phyloP scores from a whole-genome alignment of 1,140 invertebrate species.

The Heliothis subflexa region DNA sequence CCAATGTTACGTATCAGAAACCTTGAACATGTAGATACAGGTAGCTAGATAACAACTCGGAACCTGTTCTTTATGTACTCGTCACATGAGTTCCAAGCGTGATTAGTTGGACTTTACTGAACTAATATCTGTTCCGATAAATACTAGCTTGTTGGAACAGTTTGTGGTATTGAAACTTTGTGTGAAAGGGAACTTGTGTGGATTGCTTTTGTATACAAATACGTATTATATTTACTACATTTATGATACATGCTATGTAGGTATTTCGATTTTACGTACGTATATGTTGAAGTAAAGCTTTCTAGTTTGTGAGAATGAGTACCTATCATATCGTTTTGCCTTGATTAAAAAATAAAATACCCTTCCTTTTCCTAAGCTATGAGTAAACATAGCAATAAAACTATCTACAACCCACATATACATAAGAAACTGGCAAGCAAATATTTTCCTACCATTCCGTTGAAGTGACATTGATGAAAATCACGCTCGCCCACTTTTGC shows the following conservation, averaged over 20 bases:
- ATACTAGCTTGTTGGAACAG: not conserved
- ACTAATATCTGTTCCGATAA: constrained; percentile 21
- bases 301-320: no score
- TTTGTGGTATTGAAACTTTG: not conserved
- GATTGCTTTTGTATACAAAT: no score
- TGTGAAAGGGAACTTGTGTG: no score
- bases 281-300: no score
- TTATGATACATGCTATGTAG: not conserved
- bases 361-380: no score
- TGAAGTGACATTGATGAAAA: not conserved
- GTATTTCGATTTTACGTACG: no score
- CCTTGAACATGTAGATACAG: constrained; percentile 8
- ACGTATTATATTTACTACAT: no score
- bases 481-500: not conserved
- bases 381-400: no score
- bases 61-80: not conserved
- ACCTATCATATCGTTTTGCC: no score
- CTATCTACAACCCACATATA: not conserved
- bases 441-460: constrained; percentile 11
- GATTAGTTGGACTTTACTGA: not conserved
- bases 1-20: not conserved
- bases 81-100: constrained; percentile 4
- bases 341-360: no score
- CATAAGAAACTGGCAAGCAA: not conserved
- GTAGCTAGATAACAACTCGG: not conserved